Evolutionary conservation across 2,113 vertebrate species (phyloP).

Genomic region (Neolamprologus variostigma): DNA sequence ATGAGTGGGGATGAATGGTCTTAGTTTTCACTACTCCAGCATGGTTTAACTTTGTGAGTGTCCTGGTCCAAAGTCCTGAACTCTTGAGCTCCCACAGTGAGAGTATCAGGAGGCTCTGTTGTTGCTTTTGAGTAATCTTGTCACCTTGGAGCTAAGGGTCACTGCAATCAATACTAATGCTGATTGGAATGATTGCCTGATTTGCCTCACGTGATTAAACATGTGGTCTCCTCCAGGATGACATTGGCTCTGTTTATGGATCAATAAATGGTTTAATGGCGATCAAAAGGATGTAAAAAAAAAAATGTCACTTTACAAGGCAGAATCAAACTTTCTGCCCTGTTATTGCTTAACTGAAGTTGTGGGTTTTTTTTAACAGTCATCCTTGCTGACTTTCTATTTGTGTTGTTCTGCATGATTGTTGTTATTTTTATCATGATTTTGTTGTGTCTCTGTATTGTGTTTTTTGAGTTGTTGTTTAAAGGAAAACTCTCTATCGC

Average conservation of each 20-base stretch:
- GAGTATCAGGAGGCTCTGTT: neutral
- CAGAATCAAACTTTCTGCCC: neutral
- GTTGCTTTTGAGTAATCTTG: neutral
- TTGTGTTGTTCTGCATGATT: neutral
- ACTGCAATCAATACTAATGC: neutral
- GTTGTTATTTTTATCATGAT: neutral
- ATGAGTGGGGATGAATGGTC: neutral
- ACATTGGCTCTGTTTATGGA: neutral
- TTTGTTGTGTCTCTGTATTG: neutral
- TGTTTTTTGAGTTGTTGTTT: neutral
- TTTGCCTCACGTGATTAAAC: neutral
- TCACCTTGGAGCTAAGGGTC: neutral
- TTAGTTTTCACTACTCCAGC: neutral
- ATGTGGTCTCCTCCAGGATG: neutral
- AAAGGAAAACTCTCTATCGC: neutral
- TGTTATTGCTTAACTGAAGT: neutral
- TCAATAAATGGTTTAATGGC: neutral
- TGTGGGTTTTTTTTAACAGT: neutral
- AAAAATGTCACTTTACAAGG: neutral
- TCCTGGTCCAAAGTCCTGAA: neutral
- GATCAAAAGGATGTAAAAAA: neutral
- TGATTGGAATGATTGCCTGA: neutral
- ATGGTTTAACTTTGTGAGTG: neutral
- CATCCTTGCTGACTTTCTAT: neutral
- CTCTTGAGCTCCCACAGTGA: neutral